A percentile compares a stretch with the other conserved stretches of the same genome.
Evolutionary conservation across 2,797 vertebrate species (phyloP).

Genomic region (Protosalanx chinensis): DNA sequence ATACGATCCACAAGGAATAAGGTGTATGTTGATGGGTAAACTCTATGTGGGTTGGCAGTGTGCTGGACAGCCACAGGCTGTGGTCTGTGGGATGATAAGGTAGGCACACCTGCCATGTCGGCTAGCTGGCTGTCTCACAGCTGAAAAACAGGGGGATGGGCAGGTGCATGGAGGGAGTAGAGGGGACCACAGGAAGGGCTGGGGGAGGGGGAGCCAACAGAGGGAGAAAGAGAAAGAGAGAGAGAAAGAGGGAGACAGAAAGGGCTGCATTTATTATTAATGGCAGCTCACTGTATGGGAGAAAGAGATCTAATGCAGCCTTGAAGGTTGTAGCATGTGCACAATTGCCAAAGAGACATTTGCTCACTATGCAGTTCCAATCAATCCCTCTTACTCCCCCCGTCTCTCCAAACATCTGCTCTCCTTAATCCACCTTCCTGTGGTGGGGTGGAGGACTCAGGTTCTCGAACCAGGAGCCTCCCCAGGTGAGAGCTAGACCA

Average conservation of each 20-base stretch:
- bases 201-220: slow-evolving; percentile 42
- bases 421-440: slow-evolving; percentile 10
- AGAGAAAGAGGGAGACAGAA: slow-evolving; percentile 58
- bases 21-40: slow-evolving; percentile 19
- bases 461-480: slow-evolving; percentile 26
- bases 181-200: slow-evolving; percentile 23
- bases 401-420: slow-evolving; percentile 26
- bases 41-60: background rate
- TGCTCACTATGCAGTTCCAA: slow-evolving; percentile 48
- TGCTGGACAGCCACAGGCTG: slow-evolving; percentile 55
- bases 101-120: slow-evolving; percentile 65
- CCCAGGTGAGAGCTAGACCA: slow-evolving; percentile 39
- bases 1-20: too few relatives aligned
- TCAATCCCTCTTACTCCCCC: slow-evolving; percentile 28
- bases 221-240: slow-evolving; percentile 44
- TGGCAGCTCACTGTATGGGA: slow-evolving; percentile 65
- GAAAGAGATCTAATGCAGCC: slow-evolving; percentile 77
- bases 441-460: background rate
- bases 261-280: slow-evolving; percentile 77
- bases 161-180: slow-evolving; percentile 37
- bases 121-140: slow-evolving; percentile 50
- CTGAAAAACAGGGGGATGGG: slow-evolving; percentile 42
- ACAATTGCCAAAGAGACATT: slow-evolving; percentile 63
- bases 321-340: slow-evolving; percentile 61
- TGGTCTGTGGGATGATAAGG: slow-evolving; percentile 66